phyloP scores from a whole-genome alignment of 2,113 vertebrate genomes.

The Pelusios castaneus region DNA sequence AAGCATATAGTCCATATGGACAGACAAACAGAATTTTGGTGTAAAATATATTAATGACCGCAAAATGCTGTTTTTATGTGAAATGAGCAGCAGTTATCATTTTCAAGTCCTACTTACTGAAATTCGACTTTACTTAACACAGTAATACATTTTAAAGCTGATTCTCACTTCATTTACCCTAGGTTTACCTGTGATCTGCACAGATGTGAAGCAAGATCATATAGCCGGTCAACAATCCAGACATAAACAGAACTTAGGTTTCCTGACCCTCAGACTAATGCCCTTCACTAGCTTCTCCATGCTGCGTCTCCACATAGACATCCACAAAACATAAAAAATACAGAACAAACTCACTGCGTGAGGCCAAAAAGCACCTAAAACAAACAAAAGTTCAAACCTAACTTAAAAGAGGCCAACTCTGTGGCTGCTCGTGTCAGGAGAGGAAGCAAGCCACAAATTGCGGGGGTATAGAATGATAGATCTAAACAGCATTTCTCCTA shows the following conservation, averaged over 20 bases:
- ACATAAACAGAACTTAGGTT: not conserved
- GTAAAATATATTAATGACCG: conserved; percentile 47
- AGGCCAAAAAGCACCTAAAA: not conserved
- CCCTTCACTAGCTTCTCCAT: not conserved
- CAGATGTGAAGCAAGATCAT: conserved; percentile 47
- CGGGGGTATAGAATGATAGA: no score
- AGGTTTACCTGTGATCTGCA: conserved; percentile 43
- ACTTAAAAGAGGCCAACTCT: not conserved
- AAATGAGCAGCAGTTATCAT: conserved; percentile 55
- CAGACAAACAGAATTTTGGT: conserved; percentile 42
- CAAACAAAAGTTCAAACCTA: not conserved
- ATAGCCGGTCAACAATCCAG: not conserved
- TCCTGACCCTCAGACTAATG: not conserved
- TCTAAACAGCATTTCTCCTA: no score
- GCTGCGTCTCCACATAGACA: not conserved
- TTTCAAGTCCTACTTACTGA: conserved; percentile 51
- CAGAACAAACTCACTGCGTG: not conserved
- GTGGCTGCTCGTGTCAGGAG: no score
- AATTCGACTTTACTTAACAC: not conserved
- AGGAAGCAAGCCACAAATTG: no score
- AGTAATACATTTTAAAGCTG: not conserved
- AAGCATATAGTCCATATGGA: conserved; percentile 16
- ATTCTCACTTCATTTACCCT: not conserved
- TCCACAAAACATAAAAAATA: not conserved
- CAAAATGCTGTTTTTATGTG: conserved; percentile 49